Percentiles rank a stretch among this genome's conserved stretches.
phyloP scores from a whole-genome alignment of 2,888 invertebrate species.

The Drepanosiphum platanoidis region DNA sequence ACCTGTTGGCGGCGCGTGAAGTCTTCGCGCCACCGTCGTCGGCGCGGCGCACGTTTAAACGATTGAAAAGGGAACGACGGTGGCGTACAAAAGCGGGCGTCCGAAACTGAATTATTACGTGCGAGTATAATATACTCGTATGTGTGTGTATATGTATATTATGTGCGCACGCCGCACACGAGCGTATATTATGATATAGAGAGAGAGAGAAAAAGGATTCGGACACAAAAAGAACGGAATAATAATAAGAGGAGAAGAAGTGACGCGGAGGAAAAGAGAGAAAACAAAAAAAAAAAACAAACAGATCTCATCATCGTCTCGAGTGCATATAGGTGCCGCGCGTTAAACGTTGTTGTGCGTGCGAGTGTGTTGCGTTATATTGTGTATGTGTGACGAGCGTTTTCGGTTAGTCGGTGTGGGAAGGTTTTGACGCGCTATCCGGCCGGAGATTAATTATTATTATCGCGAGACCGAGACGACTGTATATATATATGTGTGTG shows the following conservation, averaged over 20 bases:
- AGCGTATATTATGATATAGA: no score
- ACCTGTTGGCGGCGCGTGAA: background rate
- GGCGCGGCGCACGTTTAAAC: background rate
- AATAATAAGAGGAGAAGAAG: background rate
- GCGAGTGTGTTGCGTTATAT: background rate
- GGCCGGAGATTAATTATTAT: constrained; percentile 47
- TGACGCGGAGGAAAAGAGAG: background rate
- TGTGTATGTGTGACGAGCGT: background rate
- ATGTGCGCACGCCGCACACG: background rate
- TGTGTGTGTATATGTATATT: background rate
- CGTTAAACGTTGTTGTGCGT: background rate
- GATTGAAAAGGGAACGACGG: background rate
- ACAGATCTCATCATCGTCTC: constrained; percentile 15
- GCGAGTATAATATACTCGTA: background rate
- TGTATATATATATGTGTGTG: no score
- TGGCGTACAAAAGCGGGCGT: constrained; percentile 3
- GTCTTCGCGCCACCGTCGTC: background rate
- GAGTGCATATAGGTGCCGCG: constrained; percentile 1
- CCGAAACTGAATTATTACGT: background rate
- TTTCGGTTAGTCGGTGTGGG: constrained; percentile 40
- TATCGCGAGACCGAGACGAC: background rate
- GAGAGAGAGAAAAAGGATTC: background rate
- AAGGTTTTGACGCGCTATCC: constrained; percentile 48
- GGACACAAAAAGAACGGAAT: background rate
- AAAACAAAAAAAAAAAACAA: background rate